Base-by-base conservation (phyloP, 1,140 invertebrate genomes). In the Dinoponera quadriceps region DNA sequence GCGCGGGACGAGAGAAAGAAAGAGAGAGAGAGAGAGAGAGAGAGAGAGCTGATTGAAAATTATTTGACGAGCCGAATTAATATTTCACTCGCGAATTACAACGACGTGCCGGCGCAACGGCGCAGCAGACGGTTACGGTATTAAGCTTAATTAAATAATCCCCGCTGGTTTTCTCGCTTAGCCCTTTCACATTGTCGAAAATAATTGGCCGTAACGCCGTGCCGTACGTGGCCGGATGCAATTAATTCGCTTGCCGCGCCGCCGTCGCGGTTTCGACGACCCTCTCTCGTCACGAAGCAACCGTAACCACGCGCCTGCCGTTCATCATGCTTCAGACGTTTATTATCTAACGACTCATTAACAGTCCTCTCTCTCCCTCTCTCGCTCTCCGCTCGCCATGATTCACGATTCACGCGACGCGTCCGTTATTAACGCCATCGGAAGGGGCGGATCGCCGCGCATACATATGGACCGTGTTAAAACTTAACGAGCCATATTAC, bases 261-360 rank as follows among this genome's bases (percentile, higher is more conserved):
- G 9, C 38, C 38, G 7, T 9, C 25, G 9, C 51, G 18, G 29
- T 16, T 55, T 49, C 20, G 63, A 57, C 63, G 57, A 49, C 48
- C 57, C 38, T 14, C 38, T 14, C 9, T 25, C 60, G 29, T 66
- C 18, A 22, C 51, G 13, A 27, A 33, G 27, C 29, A 38, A 16
- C 33, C 29, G 11, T 29, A 25, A n/a, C 14, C 75, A 78, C 7
- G n/a, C 22, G 51, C n/a, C 44, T 65, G 7, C 54, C 65, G 25
- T 80, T 80, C 22, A 71, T 80, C 65, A 80, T 20, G 33, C 7
- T 27, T 69, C 51, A 69, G 75, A 57, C 63, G 22, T 80, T 80
- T 71, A 80, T 80, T 78, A 78, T 71, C 51, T 71, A 48, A 80
- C 33, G 33, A 80, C 65, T 80, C 75, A 80, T 71, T 80, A 80